A percentile compares a stretch with the other conserved stretches of the same genome.
phyloP scores from a whole-genome alignment of 2,113 vertebrate species.

The Pimephales promelas region DNA sequence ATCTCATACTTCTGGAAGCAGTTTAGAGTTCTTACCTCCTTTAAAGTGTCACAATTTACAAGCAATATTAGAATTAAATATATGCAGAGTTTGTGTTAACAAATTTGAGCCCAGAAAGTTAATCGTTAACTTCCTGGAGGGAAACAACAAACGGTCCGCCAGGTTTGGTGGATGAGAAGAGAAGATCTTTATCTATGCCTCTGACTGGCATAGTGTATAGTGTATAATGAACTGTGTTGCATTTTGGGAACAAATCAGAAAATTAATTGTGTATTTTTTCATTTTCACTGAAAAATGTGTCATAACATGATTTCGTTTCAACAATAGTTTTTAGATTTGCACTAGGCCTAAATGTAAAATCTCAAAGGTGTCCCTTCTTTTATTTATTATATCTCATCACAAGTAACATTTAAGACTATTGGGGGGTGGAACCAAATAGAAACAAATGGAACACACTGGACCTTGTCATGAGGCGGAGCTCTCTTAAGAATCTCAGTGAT shows the following conservation, averaged over 20 bases:
- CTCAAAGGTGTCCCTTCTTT: not conserved
- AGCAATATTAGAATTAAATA: not conserved
- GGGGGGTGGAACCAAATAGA: not conserved
- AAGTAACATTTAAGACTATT: conserved; percentile 7
- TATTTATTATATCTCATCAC: not conserved
- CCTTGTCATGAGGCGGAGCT: conserved; percentile 1
- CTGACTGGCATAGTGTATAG: not conserved
- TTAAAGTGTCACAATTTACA: conserved; percentile 26
- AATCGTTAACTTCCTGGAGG: conserved; percentile 14
- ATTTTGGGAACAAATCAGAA: not conserved
- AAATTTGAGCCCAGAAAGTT: not conserved
- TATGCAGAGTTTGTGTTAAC: conserved; percentile 15
- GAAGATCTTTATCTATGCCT: not conserved
- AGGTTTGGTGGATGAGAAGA: not conserved
- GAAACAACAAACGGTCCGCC: not conserved
- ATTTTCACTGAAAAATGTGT: conserved; percentile 4
- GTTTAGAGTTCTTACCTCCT: conserved; percentile 15
- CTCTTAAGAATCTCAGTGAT: not conserved
- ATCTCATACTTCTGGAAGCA: not conserved
- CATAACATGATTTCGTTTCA: not conserved
- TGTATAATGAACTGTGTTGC: not conserved
- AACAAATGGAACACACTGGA: not conserved
- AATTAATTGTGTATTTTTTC: not conserved
- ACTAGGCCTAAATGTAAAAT: not conserved
- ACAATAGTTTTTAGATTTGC: not conserved